These are phyloP conservation scores for Bedellia somnulentella DNA, from an alignment of 2,888 invertebrate species.

Conservation along the genomic window DNA sequence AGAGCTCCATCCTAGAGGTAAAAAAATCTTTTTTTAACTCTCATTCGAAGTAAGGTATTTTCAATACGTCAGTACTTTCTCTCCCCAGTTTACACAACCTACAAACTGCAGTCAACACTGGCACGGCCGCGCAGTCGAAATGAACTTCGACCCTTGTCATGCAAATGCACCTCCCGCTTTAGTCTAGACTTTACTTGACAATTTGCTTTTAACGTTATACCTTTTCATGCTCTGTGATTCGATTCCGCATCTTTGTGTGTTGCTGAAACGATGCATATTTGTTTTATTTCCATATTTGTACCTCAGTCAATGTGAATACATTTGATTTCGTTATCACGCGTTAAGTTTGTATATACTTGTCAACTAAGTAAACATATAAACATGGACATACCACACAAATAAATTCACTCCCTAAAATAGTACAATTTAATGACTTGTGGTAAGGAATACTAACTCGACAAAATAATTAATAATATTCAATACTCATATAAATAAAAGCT, in stretches of 20 bases:
- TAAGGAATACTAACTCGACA: too few relatives aligned
- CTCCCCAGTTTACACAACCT: not conserved
- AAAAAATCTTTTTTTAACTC: not conserved
- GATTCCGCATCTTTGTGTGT: not conserved
- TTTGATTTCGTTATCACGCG: too few relatives aligned
- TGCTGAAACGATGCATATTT: not conserved
- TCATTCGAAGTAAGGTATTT: not conserved
- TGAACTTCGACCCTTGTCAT: slow-evolving; percentile 21
- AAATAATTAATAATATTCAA: too few relatives aligned
- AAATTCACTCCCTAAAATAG: too few relatives aligned
- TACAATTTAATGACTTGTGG: too few relatives aligned
- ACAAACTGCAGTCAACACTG: not conserved
- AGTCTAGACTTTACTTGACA: slow-evolving; percentile 3
- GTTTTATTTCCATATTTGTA: not conserved
- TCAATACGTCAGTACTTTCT: not conserved
- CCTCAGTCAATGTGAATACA: not conserved
- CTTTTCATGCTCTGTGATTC: slow-evolving; percentile 6
- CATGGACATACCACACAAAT: not conserved
- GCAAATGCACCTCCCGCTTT: slow-evolving; percentile 17
- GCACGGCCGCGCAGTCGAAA: slow-evolving; percentile 11
- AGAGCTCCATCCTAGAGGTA: not conserved
- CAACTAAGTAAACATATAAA: too few relatives aligned
- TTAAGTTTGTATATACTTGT: too few relatives aligned
- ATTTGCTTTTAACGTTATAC: slow-evolving; percentile 6
- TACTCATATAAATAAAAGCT: too few relatives aligned